Percentiles rank a stretch among this genome's conserved stretches.
Conservation (phyloP, 1,140 invertebrate species). For the Rhizoglyphus robini region DNA sequence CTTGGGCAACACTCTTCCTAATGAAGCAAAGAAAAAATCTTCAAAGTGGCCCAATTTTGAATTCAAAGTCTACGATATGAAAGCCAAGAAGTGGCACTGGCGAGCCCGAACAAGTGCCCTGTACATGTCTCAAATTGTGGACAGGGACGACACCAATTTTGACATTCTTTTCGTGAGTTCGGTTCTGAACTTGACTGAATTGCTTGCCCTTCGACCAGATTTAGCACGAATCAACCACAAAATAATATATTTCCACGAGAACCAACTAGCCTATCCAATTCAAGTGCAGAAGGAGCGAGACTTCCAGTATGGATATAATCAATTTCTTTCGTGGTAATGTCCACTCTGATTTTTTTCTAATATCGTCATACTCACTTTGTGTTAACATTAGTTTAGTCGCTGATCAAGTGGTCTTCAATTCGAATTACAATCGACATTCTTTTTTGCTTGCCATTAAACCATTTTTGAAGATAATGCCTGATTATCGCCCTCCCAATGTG, state of each 20-base stretch:
- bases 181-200: slow-evolving; percentile 55
- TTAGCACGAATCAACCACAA: slow-evolving; percentile 42
- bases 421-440: slow-evolving; percentile 50
- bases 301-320: slow-evolving; percentile 63
- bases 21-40: slow-evolving; percentile 25
- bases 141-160: slow-evolving; percentile 30
- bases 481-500: slow-evolving; percentile 43
- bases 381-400: slow-evolving; percentile 46
- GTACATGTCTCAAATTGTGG: slow-evolving; percentile 46
- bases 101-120: slow-evolving; percentile 51
- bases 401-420: slow-evolving; percentile 57
- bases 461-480: slow-evolving; percentile 52
- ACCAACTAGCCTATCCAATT: slow-evolving; percentile 58
- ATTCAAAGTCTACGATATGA: slow-evolving; percentile 41
- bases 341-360: background rate
- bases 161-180: slow-evolving; percentile 52
- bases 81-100: slow-evolving; percentile 66
- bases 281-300: slow-evolving; percentile 50
- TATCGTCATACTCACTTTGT: slow-evolving; percentile 20
- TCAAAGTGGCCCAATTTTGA: slow-evolving; percentile 15
- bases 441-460: slow-evolving; percentile 48
- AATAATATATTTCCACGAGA: slow-evolving; percentile 64
- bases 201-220: slow-evolving; percentile 51
- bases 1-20: background rate
- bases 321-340: slow-evolving; percentile 51